Evolutionary conservation across 2,888 invertebrate species (phyloP).

Genomic region (Troides aeacus): DNA sequence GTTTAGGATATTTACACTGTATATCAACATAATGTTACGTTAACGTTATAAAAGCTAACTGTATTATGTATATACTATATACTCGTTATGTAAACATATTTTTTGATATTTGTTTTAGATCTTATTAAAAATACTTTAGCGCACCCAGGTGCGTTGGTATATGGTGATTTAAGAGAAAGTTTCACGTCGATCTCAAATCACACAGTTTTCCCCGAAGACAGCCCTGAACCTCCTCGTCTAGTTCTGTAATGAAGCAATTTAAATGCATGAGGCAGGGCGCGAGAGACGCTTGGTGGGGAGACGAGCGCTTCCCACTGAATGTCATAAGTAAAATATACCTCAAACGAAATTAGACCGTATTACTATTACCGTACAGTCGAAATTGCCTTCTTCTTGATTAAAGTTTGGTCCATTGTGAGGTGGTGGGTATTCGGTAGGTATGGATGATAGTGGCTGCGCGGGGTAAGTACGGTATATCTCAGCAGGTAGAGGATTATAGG

Average conservation of each 20-base stretch:
- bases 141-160: slow-evolving; percentile 19
- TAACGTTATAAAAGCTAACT: too few species aligned
- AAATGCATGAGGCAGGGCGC: slow-evolving; percentile 81
- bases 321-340: slow-evolving; percentile 39
- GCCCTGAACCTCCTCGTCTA: slow-evolving; percentile 73
- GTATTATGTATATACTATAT: too few species aligned
- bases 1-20: too few species aligned
- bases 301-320: slow-evolving; percentile 42
- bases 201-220: slow-evolving; percentile 61
- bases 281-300: slow-evolving; percentile 74
- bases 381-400: slow-evolving; percentile 31
- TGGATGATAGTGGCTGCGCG: slow-evolving; percentile 74
- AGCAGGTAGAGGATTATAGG: slow-evolving; percentile 77
- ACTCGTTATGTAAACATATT: too few species aligned
- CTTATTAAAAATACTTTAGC: not conserved
- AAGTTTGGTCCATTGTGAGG: slow-evolving; percentile 35
- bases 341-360: slow-evolving; percentile 33
- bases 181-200: slow-evolving; percentile 38
- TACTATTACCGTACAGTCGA: rapidly evolving
- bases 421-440: slow-evolving; percentile 57
- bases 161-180: slow-evolving; percentile 40
- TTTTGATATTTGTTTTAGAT: not conserved
- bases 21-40: too few species aligned
- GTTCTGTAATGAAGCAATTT: slow-evolving; percentile 81
- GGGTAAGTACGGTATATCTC: slow-evolving; percentile 77